phyloP scores from a whole-genome alignment of 2,888 invertebrate genomes.

The Clivina fossor region DNA sequence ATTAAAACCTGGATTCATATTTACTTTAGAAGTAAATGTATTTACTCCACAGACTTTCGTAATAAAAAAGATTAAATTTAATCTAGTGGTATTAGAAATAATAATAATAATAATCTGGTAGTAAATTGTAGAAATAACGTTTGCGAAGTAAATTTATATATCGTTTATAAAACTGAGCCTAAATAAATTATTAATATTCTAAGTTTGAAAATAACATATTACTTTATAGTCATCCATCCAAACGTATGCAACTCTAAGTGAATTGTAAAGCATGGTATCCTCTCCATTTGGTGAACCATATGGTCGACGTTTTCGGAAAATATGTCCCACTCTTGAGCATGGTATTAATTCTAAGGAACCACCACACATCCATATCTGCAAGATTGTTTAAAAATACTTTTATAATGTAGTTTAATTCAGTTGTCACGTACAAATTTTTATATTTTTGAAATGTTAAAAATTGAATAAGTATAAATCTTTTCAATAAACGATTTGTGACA shows the following conservation, averaged over 20 bases:
- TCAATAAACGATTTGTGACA: no score
- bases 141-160: no score
- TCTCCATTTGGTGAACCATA: slow-evolving; percentile 81
- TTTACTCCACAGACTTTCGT: no score
- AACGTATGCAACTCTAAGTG: slow-evolving; percentile 87
- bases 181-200: not conserved
- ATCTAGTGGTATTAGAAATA: no score
- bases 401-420: slow-evolving; percentile 6
- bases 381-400: slow-evolving; percentile 26
- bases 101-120: no score
- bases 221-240: slow-evolving; percentile 97
- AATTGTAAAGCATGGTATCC: slow-evolving; percentile 89
- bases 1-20: no score
- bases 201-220: slow-evolving; percentile 16
- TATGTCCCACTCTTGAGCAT: slow-evolving; percentile 94
- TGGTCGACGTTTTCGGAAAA: slow-evolving; percentile 91
- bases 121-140: no score
- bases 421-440: no score
- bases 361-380: slow-evolving; percentile 95
- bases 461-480: no score
- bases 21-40: no score
- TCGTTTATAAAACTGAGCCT: not conserved
- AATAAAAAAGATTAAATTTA: no score
- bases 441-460: no score
- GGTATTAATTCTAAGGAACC: slow-evolving; percentile 89